Base-by-base conservation (phyloP, 2,113 vertebrate genomes). In the Pseudopodoces humilis region DNA sequence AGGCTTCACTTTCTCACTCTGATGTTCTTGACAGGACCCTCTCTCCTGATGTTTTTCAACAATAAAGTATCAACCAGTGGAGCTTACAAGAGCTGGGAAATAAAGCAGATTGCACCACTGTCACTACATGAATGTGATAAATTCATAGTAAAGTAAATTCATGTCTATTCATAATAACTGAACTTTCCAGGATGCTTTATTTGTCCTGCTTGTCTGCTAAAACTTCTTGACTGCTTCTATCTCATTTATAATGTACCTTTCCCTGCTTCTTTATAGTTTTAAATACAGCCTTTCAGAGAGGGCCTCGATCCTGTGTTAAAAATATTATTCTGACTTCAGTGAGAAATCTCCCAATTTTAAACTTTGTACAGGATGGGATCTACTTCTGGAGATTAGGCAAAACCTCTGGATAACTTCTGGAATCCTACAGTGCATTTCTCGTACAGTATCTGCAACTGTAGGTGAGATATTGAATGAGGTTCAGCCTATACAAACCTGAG, bases 391-490 rank as follows among this genome's bases (percentile, higher is more conserved):
- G 22, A 76, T 83, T 55, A n/a, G 86, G n/a, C 12, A 62, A 75
- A 76, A 49, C 4, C 16, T 33, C 19, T 60, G 16, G 6, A 8
- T 68, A 59, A 46, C 33, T 77, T 10, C 24, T 22, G 19, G 63
- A 91, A 41, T 72, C 31, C 24, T 76, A 19, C 31, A 58, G 19
- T 17, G 25, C 9, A 24, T 76, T 89, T 33, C 31, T 86, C 25
- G 9, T 4, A 6, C 11, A 64, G 5, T 68, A 19, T 83, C 33
- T 9, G 7, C 1, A 4, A 4, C 21, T 19, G 8, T 19, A n/a
- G 35, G 23, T 55, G 27, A 69, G 39, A 35, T 81, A 59, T 4
- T 64, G 20, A 69, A 83, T 0, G 0, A 65, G 35, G 49, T 41
- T 52, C 18, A 84, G 30, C 41, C 33, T 39, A 5, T n/a, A 43